phyloP scores from a whole-genome alignment of 2,113 vertebrate genomes.

The Prochilodus magdalenae region DNA sequence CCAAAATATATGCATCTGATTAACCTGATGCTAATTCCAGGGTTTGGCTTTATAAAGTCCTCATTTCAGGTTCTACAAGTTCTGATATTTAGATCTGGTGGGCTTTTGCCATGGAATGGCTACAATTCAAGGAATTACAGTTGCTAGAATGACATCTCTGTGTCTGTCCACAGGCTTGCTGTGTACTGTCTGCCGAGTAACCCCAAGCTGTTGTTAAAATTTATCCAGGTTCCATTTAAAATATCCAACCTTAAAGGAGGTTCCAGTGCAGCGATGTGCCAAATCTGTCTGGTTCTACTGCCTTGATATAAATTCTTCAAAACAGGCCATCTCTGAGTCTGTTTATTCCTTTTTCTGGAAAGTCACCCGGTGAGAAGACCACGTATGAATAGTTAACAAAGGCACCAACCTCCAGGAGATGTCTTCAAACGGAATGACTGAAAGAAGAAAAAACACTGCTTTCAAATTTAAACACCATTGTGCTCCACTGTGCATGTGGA shows the following conservation, averaged over 20 bases:
- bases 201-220: background rate
- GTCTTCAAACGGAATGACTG: background rate
- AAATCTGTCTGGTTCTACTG: background rate
- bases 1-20: too few relatives aligned
- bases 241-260: background rate
- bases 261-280: background rate
- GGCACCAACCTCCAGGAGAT: background rate
- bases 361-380: background rate
- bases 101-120: background rate
- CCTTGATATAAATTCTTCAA: background rate
- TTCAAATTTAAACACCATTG: conserved; percentile 16
- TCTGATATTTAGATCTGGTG: background rate
- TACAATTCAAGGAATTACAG: background rate
- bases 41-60: too few relatives aligned
- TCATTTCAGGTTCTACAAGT: too few relatives aligned
- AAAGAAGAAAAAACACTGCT: conserved; percentile 8
- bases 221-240: background rate
- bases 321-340: background rate
- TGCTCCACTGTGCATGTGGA: conserved; percentile 20
- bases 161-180: background rate
- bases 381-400: background rate
- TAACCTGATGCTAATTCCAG: too few relatives aligned
- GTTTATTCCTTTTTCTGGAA: background rate
- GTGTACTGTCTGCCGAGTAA: background rate
- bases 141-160: background rate